Evolutionary conservation across 2,797 vertebrate species (phyloP), one percentile per base, ranked within the genome.

Genomic region (Ctenopoma multispine): DNA sequence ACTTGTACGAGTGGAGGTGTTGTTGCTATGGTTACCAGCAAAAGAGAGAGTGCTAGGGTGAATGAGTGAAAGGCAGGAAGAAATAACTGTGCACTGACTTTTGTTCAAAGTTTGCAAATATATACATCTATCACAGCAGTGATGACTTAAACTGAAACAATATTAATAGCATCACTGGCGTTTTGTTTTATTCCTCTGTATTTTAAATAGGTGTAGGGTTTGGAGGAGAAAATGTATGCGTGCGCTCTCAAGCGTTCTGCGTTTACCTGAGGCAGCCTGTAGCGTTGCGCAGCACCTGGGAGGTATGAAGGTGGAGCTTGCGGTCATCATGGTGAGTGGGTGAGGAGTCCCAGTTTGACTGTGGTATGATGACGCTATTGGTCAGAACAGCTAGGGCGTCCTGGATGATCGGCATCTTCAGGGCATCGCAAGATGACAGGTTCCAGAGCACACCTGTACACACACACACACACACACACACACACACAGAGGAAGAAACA

Each of bases 381-480:
- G 97, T 99, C 92, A 99, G 92, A 81, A 99, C 98, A 3, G 96
- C 96, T 49, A 99, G 95, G 71, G 98, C 97, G 48, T 99, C 98
- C 91, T 99, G 98, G 92, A 99, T 99, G 88, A 99, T 99, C 75
- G 98, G 98, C 98, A 99, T 99, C 93, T 99, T 99, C 83, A 99
- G 95, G 68, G 98, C 97, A 70, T 99, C 98, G 12, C 98, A 99
- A 7, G 98, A 99, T 0, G 98, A 99, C 1, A 99, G 94, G 89
- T 99, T 99, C 98, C 98, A 99, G 55, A 99, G 93, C 81, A 99
- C 98, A 77, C 98, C 98, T 99, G 89, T 23, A 66, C 10, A 60
- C 29, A 31, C 24, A 38, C 43, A 68, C 7, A 36, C 18, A 69
- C 21, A 18, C 14, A 81, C 8, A 38, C 8, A 36, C 27, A 5